These are phyloP conservation scores for Anguilla anguilla DNA, from an alignment of 2,797 vertebrate genomes.

Conservation along the genomic window DNA sequence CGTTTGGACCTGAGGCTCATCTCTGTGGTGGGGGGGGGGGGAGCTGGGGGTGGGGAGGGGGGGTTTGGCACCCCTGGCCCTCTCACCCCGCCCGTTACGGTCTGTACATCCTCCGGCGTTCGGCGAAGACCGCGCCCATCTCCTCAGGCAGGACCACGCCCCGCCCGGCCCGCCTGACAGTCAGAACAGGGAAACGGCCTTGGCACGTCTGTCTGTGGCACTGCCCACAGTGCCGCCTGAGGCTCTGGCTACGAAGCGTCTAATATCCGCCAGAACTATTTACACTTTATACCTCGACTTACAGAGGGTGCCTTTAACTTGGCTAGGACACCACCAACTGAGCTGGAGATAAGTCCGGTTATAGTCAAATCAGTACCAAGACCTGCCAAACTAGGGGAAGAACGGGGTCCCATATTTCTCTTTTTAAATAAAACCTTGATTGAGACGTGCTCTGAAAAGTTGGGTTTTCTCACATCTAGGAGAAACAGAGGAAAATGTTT, in stretches of 20 bases:
- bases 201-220: too few relatives aligned
- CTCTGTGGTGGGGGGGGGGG: not conserved
- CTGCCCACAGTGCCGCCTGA: too few relatives aligned
- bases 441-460: not conserved
- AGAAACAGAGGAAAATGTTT: too few relatives aligned
- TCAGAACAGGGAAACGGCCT: slow-evolving; percentile 3
- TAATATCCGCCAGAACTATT: not conserved
- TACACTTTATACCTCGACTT: not conserved
- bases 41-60: not conserved
- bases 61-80: not conserved
- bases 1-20: not conserved
- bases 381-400: not conserved
- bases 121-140: not conserved
- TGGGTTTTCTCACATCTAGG: too few relatives aligned
- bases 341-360: not conserved
- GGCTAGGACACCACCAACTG: too few relatives aligned
- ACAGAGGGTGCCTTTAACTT: too few relatives aligned
- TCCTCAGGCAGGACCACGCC: not conserved
- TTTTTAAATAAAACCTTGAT: not conserved
- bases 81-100: not conserved
- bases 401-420: not conserved
- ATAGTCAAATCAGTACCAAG: not conserved
- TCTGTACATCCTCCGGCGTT: not conserved
- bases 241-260: too few relatives aligned
- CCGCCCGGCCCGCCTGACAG: not conserved